These are phyloP conservation scores for Diplodus sargus DNA, from an alignment of 2,797 vertebrate species.

Conservation along the genomic window DNA sequence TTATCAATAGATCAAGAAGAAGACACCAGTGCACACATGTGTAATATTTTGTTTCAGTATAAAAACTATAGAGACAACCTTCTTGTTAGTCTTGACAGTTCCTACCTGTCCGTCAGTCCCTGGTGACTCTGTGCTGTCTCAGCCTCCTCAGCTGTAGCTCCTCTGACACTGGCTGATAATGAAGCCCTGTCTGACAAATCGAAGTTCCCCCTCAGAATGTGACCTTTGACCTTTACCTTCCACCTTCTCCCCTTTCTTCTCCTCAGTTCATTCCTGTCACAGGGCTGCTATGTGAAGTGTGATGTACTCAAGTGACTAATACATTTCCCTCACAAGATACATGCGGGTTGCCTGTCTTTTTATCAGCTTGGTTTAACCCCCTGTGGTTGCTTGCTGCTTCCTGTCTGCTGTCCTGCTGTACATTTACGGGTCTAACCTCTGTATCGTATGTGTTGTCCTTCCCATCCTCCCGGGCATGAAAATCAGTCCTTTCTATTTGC, in stretches of 20 bases:
- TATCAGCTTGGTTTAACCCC: conserved; percentile 20
- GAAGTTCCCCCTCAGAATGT: conserved; percentile 17
- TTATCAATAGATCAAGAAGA: neutral
- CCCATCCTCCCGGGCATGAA: conserved; percentile 14
- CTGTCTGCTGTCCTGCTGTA: conserved; percentile 7
- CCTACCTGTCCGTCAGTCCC: neutral
- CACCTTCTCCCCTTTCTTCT: conserved; percentile 19
- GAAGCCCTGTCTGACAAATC: conserved; percentile 20
- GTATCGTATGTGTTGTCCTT: neutral
- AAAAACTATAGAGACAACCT: neutral
- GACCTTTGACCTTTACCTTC: conserved; percentile 31
- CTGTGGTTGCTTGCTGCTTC: conserved; percentile 5
- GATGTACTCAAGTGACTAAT: conserved; percentile 20
- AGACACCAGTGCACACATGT: neutral
- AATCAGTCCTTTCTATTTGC: conserved; percentile 8
- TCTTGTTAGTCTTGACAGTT: neutral
- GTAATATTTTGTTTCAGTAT: neutral
- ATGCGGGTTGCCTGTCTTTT: conserved; percentile 16
- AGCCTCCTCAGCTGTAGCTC: conserved; percentile 21
- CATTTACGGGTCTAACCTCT: conserved; percentile 9
- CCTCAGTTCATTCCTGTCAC: conserved; percentile 30
- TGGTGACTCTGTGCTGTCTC: conserved; percentile 20
- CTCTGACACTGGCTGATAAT: conserved; percentile 12
- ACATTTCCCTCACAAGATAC: conserved; percentile 17
- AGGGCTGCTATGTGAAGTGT: conserved; percentile 30